phyloP scores from a whole-genome alignment of 2,888 invertebrate species.

The Tipula helvola region DNA sequence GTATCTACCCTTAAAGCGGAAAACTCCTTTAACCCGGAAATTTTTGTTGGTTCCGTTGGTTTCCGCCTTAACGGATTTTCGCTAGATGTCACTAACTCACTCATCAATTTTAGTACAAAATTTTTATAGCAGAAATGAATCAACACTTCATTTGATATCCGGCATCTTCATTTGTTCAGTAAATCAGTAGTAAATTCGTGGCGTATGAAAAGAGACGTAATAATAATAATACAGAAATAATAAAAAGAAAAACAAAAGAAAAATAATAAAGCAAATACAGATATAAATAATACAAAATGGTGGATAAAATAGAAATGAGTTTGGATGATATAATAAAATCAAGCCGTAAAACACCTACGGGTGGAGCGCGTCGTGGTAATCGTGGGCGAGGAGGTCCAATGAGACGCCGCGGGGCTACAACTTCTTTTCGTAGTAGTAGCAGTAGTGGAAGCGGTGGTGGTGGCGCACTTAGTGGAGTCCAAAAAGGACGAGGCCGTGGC shows the following conservation, averaged over 20 bases:
- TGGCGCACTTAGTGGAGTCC: conserved; percentile 34
- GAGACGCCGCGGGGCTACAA: conserved; percentile 38
- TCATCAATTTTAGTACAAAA: background rate
- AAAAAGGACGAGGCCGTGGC: conserved; percentile 60
- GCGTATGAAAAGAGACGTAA: background rate
- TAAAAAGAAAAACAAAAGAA: background rate
- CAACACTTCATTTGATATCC: background rate
- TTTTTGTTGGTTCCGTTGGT: too few species aligned
- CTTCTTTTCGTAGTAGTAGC: conserved; percentile 25
- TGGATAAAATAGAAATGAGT: conserved; percentile 93
- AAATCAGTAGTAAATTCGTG: background rate
- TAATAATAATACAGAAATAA: background rate
- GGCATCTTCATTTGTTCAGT: background rate
- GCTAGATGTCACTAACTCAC: background rate
- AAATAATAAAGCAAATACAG: background rate
- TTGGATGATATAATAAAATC: conserved; percentile 93
- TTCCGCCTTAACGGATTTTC: too few species aligned
- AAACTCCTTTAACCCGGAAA: too few species aligned
- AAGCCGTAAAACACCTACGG: conserved; percentile 51
- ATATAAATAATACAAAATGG: conserved; percentile 49
- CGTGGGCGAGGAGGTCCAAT: conserved; percentile 39
- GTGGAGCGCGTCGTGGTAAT: conserved; percentile 42
- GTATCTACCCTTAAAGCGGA: too few species aligned
- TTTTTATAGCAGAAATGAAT: background rate
- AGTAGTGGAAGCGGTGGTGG: conserved; percentile 20